Evolutionary conservation across 2,797 vertebrate genomes (phyloP).

Genomic region (Scyliorhinus canicula): DNA sequence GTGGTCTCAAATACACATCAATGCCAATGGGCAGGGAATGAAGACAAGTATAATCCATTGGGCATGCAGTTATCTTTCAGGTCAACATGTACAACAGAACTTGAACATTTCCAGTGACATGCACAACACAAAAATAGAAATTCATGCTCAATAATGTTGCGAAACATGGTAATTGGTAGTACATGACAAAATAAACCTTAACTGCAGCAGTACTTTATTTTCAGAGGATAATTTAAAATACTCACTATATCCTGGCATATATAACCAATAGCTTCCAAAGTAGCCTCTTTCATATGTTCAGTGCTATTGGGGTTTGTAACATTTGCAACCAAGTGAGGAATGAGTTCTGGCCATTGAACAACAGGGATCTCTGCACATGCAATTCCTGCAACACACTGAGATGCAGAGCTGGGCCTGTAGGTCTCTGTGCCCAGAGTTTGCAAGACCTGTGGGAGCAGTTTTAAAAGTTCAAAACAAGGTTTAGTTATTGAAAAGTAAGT

Average conservation of each 20-base stretch:
- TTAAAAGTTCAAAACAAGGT: not conserved
- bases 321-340: constrained; percentile 88
- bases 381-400: constrained; percentile 94
- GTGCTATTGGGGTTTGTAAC: constrained; percentile 90
- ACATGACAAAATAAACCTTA: not conserved
- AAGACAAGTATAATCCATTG: not conserved
- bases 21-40: not conserved
- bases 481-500: not conserved
- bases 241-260: constrained; percentile 98
- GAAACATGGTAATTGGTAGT: not conserved
- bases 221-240: constrained; percentile 39
- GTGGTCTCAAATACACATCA: not conserved
- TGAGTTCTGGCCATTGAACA: constrained; percentile 92
- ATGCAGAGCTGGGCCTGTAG: constrained; percentile 90
- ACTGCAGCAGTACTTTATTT: not conserved
- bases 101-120: not conserved
- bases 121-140: not conserved
- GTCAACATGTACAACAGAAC: not conserved
- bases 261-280: constrained; percentile 96
- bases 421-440: constrained; percentile 94
- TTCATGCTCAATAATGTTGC: not conserved
- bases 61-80: not conserved
- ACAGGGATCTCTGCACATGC: constrained; percentile 96
- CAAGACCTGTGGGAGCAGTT: constrained; percentile 64
- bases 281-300: constrained; percentile 97